Evolutionary conservation across 2,797 vertebrate species (phyloP).

Genomic region (Erpetoichthys calabaricus): DNA sequence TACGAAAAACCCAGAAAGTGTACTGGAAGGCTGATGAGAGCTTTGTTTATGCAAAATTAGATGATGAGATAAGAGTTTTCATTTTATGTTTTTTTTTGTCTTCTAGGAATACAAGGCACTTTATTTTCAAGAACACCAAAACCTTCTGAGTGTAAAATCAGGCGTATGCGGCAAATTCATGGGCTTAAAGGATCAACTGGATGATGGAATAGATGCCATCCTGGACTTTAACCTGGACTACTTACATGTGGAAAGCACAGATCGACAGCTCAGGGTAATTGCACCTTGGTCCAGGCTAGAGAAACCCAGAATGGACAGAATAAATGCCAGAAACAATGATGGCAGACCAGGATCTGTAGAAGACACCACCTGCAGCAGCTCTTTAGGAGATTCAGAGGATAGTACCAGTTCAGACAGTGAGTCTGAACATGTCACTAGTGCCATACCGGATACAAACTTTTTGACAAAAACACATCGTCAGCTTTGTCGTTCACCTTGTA

Average conservation of each 20-base stretch:
- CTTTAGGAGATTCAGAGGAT: constrained; percentile 54
- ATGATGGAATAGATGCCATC: constrained; percentile 60
- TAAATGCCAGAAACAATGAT: constrained; percentile 45
- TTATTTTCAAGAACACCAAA: constrained; percentile 54
- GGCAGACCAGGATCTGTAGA: constrained; percentile 45
- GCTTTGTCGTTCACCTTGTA: constrained; percentile 40
- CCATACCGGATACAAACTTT: constrained; percentile 36
- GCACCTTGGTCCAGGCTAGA: constrained; percentile 46
- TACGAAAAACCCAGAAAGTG: no score
- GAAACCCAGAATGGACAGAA: constrained; percentile 54
- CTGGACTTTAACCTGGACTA: constrained; percentile 69
- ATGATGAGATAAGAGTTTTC: not conserved
- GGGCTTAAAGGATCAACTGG: constrained; percentile 91
- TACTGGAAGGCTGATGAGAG: no score
- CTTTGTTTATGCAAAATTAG: no score
- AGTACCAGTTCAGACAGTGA: constrained; percentile 73
- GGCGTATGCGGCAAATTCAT: constrained; percentile 82
- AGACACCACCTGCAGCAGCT: constrained; percentile 43
- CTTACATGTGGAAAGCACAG: constrained; percentile 68
- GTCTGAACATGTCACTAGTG: constrained; percentile 50
- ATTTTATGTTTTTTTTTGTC: constrained; percentile 2
- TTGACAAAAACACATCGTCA: constrained; percentile 55
- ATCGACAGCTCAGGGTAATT: constrained; percentile 52
- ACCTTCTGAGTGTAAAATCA: constrained; percentile 63
- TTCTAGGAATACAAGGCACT: constrained; percentile 48